Percentiles rank a stretch among this genome's conserved stretches.
Conservation (phyloP, 2,888 invertebrate genomes). For the Eulithis prunata region DNA sequence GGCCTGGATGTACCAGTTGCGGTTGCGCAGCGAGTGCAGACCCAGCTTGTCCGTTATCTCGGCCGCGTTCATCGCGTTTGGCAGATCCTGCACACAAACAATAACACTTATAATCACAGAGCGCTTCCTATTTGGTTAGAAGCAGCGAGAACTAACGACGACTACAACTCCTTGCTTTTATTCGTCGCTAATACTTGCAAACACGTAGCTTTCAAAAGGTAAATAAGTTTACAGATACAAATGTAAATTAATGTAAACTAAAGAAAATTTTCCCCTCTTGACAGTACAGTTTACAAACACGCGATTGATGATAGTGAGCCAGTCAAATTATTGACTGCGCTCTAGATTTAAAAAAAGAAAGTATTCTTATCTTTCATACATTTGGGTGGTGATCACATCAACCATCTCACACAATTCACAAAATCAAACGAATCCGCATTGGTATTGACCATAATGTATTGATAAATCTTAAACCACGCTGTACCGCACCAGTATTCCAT, state of each 20-base stretch:
- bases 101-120: slow-evolving; percentile 1
- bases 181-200: no score
- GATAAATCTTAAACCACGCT: not conserved
- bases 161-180: not conserved
- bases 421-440: not conserved
- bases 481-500: not conserved
- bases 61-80: slow-evolving; percentile 99
- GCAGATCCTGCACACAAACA: slow-evolving; percentile 91
- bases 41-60: slow-evolving; percentile 99
- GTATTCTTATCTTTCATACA: not conserved
- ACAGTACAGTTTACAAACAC: no score
- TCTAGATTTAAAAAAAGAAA: not conserved
- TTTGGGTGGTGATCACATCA: not conserved
- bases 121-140: not conserved
- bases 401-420: not conserved
- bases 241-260: no score
- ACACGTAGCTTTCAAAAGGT: no score
- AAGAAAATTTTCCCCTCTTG: no score
- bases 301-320: no score
- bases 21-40: slow-evolving; percentile 98
- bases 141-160: no score
- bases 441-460: not conserved
- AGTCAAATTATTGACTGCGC: no score
- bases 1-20: slow-evolving; percentile 99
- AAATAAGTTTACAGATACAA: no score